These are phyloP conservation scores for Garra rufa DNA, from an alignment of 2,113 vertebrate species.

Conservation along the genomic window DNA sequence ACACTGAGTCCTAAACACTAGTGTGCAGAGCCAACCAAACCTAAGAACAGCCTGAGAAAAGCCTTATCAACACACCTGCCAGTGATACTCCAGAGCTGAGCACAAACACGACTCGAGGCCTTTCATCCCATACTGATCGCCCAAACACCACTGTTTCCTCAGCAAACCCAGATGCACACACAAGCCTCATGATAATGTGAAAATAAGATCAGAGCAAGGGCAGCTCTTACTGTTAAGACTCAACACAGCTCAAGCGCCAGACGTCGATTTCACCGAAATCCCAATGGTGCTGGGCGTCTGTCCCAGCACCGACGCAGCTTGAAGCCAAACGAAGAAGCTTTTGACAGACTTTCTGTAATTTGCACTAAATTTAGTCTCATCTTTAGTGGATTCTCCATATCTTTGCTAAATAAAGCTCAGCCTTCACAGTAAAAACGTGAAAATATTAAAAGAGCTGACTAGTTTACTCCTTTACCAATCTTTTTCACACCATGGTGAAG, in stretches of 20 bases:
- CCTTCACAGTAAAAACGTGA: too few species aligned
- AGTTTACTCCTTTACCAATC: too few species aligned
- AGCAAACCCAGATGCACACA: not conserved
- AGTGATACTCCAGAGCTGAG: too few species aligned
- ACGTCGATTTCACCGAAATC: not conserved
- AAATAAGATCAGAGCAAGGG: not conserved
- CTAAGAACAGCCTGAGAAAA: not conserved
- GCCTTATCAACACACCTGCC: conserved; percentile 1
- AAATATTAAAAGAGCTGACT: too few species aligned
- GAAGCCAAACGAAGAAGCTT: not conserved
- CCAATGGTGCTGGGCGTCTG: not conserved
- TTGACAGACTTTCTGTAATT: not conserved
- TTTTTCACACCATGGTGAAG: too few species aligned
- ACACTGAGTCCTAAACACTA: not conserved
- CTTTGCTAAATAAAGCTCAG: too few species aligned
- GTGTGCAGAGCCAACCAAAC: not conserved
- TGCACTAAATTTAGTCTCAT: not conserved
- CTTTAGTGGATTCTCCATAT: too few species aligned
- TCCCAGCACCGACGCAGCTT: not conserved
- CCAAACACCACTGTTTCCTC: not conserved
- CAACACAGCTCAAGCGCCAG: not conserved
- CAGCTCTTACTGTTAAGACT: not conserved
- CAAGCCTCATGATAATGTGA: not conserved
- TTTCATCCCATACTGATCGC: not conserved
- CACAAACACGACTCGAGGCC: not conserved